phyloP scores from a whole-genome alignment of 2,113 vertebrate species.

The Sceloporus undulatus region DNA sequence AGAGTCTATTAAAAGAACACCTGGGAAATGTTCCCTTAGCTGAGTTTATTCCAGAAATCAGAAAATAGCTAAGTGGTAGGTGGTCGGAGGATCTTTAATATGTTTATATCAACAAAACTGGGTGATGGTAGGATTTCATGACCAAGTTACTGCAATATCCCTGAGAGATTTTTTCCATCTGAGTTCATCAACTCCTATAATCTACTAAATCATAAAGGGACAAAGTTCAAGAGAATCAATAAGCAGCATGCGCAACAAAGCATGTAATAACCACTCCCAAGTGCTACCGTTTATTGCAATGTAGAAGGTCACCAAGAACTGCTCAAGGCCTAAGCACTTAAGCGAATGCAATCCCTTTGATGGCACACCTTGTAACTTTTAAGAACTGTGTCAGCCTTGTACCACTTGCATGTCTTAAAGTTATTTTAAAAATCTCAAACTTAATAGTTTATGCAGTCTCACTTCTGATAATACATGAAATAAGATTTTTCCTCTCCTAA shows the following conservation, averaged over 20 bases:
- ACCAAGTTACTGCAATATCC: slow-evolving; percentile 44
- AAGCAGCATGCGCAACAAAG: slow-evolving; percentile 59
- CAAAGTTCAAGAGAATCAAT: slow-evolving; percentile 76
- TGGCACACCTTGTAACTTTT: slow-evolving; percentile 44
- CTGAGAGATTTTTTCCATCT: slow-evolving; percentile 40
- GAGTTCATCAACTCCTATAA: slow-evolving; percentile 69
- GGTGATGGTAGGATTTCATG: slow-evolving; percentile 62
- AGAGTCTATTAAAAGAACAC: slow-evolving; percentile 13
- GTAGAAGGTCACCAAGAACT: slow-evolving; percentile 56
- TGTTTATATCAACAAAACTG: slow-evolving; percentile 51
- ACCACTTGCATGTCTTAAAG: slow-evolving; percentile 45
- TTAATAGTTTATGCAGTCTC: slow-evolving; percentile 48
- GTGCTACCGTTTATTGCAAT: slow-evolving; percentile 71
- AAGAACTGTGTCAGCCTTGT: slow-evolving; percentile 26
- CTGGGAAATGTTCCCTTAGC: slow-evolving; percentile 7
- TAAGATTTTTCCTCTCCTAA: not conserved
- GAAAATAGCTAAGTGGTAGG: not conserved
- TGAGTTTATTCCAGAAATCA: not conserved
- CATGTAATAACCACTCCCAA: slow-evolving; percentile 58
- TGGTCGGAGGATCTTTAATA: slow-evolving; percentile 12
- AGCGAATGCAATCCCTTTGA: slow-evolving; percentile 38
- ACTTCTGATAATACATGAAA: not conserved
- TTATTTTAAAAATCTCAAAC: not conserved
- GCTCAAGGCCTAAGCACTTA: slow-evolving; percentile 62
- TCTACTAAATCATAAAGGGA: slow-evolving; percentile 71